phyloP scores from a whole-genome alignment of 2,888 invertebrate genomes.

The Ligdia adustata region DNA sequence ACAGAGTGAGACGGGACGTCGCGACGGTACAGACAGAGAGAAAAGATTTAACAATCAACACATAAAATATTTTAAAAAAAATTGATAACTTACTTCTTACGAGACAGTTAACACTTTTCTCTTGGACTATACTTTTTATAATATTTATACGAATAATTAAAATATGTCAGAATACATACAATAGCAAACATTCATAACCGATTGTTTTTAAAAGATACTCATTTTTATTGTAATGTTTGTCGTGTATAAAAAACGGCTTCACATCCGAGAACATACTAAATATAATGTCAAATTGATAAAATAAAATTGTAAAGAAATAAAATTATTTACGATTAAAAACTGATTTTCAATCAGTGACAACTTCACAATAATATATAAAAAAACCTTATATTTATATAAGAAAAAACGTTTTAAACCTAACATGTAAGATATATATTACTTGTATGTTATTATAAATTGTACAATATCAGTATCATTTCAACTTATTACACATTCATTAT shows the following conservation, averaged over 20 bases:
- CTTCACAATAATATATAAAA: constrained; percentile 55
- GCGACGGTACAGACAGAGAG: constrained; percentile 27
- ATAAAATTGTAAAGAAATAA: constrained; percentile 49
- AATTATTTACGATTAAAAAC: constrained; percentile 48
- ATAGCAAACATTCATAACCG: constrained; percentile 14
- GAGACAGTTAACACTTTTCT: constrained; percentile 25
- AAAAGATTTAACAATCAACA: constrained; percentile 22
- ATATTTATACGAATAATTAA: constrained; percentile 24
- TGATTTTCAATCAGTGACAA: constrained; percentile 71
- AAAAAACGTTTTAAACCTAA: constrained; percentile 65
- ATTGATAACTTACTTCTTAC: not conserved
- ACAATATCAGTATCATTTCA: constrained; percentile 72
- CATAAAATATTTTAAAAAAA: not conserved
- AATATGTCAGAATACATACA: constrained; percentile 8
- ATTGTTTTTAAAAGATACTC: not conserved
- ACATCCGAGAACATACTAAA: constrained; percentile 41
- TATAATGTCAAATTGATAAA: constrained; percentile 69
- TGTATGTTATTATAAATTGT: constrained; percentile 64
- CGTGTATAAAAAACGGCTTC: constrained; percentile 22
- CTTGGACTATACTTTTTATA: constrained; percentile 25
- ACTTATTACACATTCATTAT: constrained; percentile 30
- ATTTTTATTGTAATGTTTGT: not conserved
- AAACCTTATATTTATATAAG: constrained; percentile 66
- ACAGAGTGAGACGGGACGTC: constrained; percentile 27
- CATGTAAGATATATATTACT: constrained; percentile 72